Evolutionary conservation across 2,797 vertebrate species (phyloP).

Genomic region (Arctocebus calabarensis): DNA sequence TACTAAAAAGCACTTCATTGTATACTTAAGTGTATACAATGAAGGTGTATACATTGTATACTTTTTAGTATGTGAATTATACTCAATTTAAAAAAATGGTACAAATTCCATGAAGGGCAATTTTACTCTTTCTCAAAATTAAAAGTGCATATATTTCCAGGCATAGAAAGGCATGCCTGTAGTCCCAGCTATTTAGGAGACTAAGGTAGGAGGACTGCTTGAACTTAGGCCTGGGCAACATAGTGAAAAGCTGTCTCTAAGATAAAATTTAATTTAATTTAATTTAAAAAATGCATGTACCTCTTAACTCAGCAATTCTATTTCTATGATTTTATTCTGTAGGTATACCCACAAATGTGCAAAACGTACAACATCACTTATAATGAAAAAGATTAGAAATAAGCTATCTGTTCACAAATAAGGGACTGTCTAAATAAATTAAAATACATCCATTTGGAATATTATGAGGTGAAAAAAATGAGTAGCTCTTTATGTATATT

Average conservation of each 20-base stretch:
- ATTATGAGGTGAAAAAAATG: conserved; percentile 18
- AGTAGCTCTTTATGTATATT: conserved; percentile 15
- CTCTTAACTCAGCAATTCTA: conserved; percentile 50
- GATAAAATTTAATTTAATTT: background rate
- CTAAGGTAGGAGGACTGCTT: background rate
- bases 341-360: background rate
- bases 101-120: conserved; percentile 20
- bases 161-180: background rate
- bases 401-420: background rate
- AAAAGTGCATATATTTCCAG: conserved; percentile 15
- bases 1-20: background rate
- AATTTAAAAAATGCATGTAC: conserved; percentile 56
- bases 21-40: background rate
- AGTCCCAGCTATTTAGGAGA: background rate
- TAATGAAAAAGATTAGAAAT: conserved; percentile 62
- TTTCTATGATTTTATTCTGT: background rate
- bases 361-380: background rate
- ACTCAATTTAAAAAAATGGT: background rate
- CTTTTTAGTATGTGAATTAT: background rate
- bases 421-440: conserved; percentile 8
- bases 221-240: background rate
- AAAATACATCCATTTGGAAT: background rate
- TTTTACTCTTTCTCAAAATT: conserved; percentile 56
- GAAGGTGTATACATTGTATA: too few species aligned
- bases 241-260: background rate